Conservation (phyloP, 2,888 invertebrate species). For the Noctua fimbriata region DNA sequence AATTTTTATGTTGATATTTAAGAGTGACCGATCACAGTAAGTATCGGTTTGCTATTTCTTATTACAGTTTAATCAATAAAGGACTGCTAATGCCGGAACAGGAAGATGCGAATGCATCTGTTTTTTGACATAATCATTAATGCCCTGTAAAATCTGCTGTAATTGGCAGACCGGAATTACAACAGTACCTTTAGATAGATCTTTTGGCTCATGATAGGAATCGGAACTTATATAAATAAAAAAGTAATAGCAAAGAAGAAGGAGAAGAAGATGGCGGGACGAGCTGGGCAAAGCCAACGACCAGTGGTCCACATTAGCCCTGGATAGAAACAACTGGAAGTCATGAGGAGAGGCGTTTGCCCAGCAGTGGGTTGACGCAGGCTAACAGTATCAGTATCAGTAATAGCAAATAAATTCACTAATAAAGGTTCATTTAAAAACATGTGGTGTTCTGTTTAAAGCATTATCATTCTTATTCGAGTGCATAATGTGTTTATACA, state of each 20-base stretch:
- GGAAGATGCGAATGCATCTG: background rate
- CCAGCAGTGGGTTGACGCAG: too few relatives aligned
- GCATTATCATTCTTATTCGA: background rate
- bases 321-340: too few relatives aligned
- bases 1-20: background rate
- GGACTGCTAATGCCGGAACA: background rate
- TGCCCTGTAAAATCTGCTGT: background rate
- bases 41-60: background rate
- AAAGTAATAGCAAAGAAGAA: background rate
- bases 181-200: background rate
- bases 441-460: background rate
- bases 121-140: background rate
- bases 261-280: too few relatives aligned
- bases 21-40: background rate
- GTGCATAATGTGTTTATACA: background rate
- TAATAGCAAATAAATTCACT: background rate
- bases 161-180: background rate
- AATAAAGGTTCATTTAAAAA: background rate
- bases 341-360: too few relatives aligned
- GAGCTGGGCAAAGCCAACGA: too few relatives aligned
- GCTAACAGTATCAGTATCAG: too few relatives aligned
- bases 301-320: too few relatives aligned
- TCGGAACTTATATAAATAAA: background rate
- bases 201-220: background rate
- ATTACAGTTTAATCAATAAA: background rate